A percentile compares a stretch with the other conserved stretches of the same genome.
Evolutionary conservation across 2,113 vertebrate species (phyloP).

Genomic region (Corythoichthys haematopterus): DNA sequence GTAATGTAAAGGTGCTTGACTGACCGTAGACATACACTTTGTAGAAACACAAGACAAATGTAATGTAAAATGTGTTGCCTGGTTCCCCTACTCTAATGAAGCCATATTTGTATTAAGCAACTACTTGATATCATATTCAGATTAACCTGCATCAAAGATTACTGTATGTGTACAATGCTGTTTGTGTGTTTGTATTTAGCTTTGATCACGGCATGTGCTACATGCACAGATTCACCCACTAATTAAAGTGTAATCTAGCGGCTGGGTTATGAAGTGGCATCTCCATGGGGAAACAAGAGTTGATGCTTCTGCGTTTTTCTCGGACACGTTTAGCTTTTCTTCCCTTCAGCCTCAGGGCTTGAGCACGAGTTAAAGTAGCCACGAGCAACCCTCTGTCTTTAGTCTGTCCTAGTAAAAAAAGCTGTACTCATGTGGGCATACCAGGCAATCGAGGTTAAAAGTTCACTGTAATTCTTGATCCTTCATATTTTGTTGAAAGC

Average conservation of each 20-base stretch:
- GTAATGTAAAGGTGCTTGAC: no score
- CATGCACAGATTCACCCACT: neutral
- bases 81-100: neutral
- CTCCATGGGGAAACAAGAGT: neutral
- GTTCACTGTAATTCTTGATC: neutral
- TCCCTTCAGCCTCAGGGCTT: neutral
- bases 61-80: neutral
- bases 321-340: neutral
- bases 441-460: neutral
- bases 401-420: neutral
- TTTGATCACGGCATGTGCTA: neutral
- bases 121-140: neutral
- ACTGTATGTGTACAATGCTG: neutral
- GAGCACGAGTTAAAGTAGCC: neutral
- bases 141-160: neutral
- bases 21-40: no score
- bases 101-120: neutral
- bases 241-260: neutral
- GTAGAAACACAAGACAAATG: neutral
- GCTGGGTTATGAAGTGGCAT: neutral
- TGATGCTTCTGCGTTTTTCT: neutral
- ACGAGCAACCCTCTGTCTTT: neutral
- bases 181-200: neutral
- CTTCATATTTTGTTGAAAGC: neutral
- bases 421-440: neutral